Conservation (phyloP, 2,113 vertebrate species). For the Delphinus delphis region DNA sequence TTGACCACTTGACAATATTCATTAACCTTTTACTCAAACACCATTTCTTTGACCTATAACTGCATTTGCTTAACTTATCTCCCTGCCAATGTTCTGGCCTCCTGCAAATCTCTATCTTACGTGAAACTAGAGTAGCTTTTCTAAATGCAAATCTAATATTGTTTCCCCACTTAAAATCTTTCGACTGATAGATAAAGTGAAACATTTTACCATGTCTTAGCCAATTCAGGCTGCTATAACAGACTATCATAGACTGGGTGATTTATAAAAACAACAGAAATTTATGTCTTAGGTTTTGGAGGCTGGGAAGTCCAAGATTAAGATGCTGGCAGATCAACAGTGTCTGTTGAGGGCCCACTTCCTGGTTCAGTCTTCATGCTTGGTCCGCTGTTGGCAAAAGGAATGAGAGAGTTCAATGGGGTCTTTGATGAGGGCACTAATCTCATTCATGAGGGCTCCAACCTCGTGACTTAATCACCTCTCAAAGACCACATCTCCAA, state of each 20-base stretch:
- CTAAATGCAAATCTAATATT: neutral
- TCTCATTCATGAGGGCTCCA: neutral
- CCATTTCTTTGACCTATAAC: neutral
- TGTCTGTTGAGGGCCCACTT: neutral
- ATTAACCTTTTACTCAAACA: neutral
- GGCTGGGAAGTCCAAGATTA: neutral
- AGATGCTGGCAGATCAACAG: neutral
- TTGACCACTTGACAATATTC: neutral
- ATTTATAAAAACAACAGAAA: neutral
- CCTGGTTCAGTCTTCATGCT: neutral
- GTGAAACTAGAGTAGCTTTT: conserved; percentile 1
- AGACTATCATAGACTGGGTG: neutral
- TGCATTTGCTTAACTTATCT: neutral
- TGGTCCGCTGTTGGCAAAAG: neutral
- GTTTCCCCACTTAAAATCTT: neutral
- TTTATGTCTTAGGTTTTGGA: neutral
- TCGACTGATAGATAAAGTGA: neutral
- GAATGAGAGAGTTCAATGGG: neutral
- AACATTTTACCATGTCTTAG: neutral
- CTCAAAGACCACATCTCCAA: neutral
- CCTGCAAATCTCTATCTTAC: neutral
- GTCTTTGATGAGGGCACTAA: neutral
- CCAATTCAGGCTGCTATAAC: neutral
- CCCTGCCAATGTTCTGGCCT: neutral
- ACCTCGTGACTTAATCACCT: neutral